These are phyloP conservation scores for Chrysolina haemoptera DNA, from an alignment of 2,888 invertebrate species.

Conservation along the genomic window DNA sequence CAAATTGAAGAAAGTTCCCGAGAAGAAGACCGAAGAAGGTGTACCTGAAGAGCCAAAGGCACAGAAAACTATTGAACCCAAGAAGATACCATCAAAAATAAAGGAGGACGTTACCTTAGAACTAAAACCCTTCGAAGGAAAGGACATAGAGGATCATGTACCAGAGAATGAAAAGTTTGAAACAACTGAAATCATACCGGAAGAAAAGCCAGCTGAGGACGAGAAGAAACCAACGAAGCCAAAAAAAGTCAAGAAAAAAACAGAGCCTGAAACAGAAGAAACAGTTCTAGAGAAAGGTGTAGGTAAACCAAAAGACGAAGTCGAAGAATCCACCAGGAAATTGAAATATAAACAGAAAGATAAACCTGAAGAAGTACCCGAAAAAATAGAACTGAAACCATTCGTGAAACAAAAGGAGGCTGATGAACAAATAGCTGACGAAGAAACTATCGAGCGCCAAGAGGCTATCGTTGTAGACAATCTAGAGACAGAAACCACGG, in stretches of 20 bases:
- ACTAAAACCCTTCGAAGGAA: conserved; percentile 54
- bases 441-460: conserved; percentile 46
- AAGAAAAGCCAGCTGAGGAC: conserved; percentile 52
- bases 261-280: conserved; percentile 56
- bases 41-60: conserved; percentile 58
- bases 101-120: conserved; percentile 43
- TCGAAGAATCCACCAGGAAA: conserved; percentile 67
- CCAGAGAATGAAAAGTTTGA: conserved; percentile 67
- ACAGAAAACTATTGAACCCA: conserved; percentile 51
- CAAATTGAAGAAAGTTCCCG: conserved; percentile 72
- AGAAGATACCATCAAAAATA: conserved; percentile 33
- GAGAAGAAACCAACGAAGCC: conserved; percentile 65
- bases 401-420: conserved; percentile 63
- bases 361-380: conserved; percentile 59
- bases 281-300: conserved; percentile 56
- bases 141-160: conserved; percentile 62
- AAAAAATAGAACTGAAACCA: conserved; percentile 66
- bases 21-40: conserved; percentile 65
- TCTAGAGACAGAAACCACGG: conserved; percentile 50
- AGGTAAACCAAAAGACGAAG: conserved; percentile 62
- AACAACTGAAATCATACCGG: conserved; percentile 47
- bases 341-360: conserved; percentile 65
- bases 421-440: conserved; percentile 54
- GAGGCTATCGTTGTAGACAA: conserved; percentile 54
- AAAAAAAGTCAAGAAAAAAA: conserved; percentile 59